phyloP scores from a whole-genome alignment of 2,888 invertebrate genomes.

The Cosmorhoe ocellata region DNA sequence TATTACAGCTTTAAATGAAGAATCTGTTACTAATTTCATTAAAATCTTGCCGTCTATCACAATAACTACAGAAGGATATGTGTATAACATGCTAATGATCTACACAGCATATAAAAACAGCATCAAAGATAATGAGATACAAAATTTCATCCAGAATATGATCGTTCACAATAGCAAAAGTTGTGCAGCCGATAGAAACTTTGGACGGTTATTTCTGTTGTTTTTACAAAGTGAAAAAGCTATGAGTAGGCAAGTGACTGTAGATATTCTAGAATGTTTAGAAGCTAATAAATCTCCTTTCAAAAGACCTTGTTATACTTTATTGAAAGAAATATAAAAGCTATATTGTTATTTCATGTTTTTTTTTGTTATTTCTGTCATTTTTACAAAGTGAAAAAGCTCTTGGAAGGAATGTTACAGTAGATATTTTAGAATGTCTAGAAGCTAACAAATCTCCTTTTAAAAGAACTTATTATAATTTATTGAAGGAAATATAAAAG shows the following conservation, averaged over 20 bases:
- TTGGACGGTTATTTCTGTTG: conserved; percentile 53
- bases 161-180: conserved; percentile 36
- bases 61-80: conserved; percentile 45
- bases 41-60: conserved; percentile 40
- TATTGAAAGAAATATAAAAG: conserved; percentile 45
- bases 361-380: conserved; percentile 34
- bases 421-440: conserved; percentile 41
- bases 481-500: conserved; percentile 45
- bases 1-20: conserved; percentile 37
- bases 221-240: conserved; percentile 52
- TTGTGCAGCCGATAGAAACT: conserved; percentile 51
- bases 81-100: conserved; percentile 51
- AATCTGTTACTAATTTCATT: conserved; percentile 41
- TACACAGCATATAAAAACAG: conserved; percentile 53
- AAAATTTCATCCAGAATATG: conserved; percentile 45
- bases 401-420: conserved; percentile 23
- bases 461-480: conserved; percentile 52
- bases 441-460: conserved; percentile 57
- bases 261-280: conserved; percentile 41
- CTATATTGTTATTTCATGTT: not conserved
- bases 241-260: conserved; percentile 23
- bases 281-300: conserved; percentile 57
- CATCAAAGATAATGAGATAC: conserved; percentile 44
- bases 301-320: conserved; percentile 52
- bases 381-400: conserved; percentile 52